Evolutionary conservation across 2,888 invertebrate genomes (phyloP), one percentile per base, ranked within the genome.

Genomic region (Stenurella melanura): DNA sequence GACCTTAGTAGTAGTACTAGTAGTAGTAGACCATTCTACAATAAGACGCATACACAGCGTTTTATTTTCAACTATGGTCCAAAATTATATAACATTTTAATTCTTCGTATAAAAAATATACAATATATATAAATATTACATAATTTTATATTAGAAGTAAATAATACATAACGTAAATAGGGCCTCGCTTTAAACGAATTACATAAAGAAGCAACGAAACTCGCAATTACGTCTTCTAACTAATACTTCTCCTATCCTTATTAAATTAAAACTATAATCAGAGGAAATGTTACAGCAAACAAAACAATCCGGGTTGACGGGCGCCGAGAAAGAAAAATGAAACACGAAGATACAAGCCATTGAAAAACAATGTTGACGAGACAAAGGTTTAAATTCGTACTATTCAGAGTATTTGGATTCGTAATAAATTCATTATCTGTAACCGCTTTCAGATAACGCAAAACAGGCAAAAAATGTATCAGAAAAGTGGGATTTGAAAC

Each of bases 401-500:
- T 50, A 21, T 38, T 12, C 67, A 54, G 15, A n/a, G 61, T 18
- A 26, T 71, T 63, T 61, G n/a, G 60, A 57, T 61, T 17, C 18
- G 64, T 42, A 71, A 69, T 76, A 66, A 72, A 73, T 67, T 68
- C 60, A 73, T 67, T 73, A 72, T 66, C 34, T 64, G 21, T 38
- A 38, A 19, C 58, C 73, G 42, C 21, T 50, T 17, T 7, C 54
- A 21, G 60, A 54, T 76, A 64, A 73, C 61, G 58, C 34, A 57
- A 73, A 63, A 63, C 63, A 69, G 34, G 9, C 64, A 30, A 68
- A 73, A 73, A 76, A 72, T 76, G 71, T 76, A 78, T 75, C 72
- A 57, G 71, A 75, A 77, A 79, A 78, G 77, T 79, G 67, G 73
- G 76, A 80, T 76, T 79, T 74, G 64, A 74, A 78, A 78, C 74